Evolutionary conservation across 2,113 vertebrate species (phyloP).

Genomic region (Varanus salvator): DNA sequence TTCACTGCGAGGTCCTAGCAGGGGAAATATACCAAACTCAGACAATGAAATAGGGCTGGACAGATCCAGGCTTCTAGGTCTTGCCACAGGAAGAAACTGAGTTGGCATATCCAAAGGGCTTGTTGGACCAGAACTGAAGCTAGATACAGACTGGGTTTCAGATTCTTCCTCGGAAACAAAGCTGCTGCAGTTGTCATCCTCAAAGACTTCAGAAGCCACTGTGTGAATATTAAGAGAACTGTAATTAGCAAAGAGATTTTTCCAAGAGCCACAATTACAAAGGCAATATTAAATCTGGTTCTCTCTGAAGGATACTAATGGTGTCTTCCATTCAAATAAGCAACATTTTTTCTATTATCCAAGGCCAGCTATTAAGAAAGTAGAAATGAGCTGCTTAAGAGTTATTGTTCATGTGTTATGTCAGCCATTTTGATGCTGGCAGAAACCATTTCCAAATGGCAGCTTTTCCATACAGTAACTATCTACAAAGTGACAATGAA

Average conservation of each 20-base stretch:
- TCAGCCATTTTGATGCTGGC: not conserved
- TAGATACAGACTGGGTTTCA: slow-evolving; percentile 91
- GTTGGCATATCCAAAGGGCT: slow-evolving; percentile 84
- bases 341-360: not conserved
- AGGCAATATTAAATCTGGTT: not conserved
- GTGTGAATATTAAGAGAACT: slow-evolving; percentile 22
- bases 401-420: not conserved
- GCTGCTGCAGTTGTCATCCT: slow-evolving; percentile 88
- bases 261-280: fast-evolving
- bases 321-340: fast-evolving
- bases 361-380: not conserved
- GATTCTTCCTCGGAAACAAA: slow-evolving; percentile 89
- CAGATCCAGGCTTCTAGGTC: slow-evolving; percentile 91
- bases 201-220: slow-evolving; percentile 94
- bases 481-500: not conserved
- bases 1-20: slow-evolving; percentile 92
- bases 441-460: not conserved
- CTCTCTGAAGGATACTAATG: not conserved
- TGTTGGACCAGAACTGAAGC: slow-evolving; percentile 87
- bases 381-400: not conserved
- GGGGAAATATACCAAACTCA: slow-evolving; percentile 90
- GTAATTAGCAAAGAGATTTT: slow-evolving; percentile 22
- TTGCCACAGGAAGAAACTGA: slow-evolving; percentile 70
- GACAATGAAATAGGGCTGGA: slow-evolving; percentile 89
- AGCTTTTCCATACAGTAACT: not conserved